These are phyloP conservation scores for Liasis olivaceus DNA, from an alignment of 2,797 vertebrate species.

Conservation along the genomic window DNA sequence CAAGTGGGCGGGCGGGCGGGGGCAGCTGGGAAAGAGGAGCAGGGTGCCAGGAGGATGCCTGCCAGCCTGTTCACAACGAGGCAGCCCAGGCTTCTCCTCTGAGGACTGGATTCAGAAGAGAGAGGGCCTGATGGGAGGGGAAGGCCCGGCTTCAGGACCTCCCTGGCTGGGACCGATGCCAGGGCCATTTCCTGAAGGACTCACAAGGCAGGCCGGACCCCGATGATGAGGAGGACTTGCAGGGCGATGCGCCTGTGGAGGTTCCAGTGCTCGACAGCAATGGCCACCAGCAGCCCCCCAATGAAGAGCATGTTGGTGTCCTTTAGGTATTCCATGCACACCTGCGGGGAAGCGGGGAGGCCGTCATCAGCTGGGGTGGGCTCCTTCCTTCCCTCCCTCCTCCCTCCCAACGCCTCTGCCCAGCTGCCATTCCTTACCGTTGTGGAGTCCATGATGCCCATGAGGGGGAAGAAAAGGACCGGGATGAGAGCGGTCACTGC, in stretches of 20 bases:
- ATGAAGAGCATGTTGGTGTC: constrained; percentile 93
- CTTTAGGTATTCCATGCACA: constrained; percentile 85
- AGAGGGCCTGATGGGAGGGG: background rate
- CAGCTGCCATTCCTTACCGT: constrained; percentile 58
- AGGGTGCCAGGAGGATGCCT: background rate
- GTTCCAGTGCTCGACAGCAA: constrained; percentile 88
- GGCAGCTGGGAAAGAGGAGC: too few relatives aligned
- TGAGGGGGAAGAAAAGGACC: constrained; percentile 88
- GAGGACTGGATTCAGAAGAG: background rate
- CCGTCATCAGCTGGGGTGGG: background rate
- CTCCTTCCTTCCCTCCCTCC: background rate
- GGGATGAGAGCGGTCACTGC: constrained; percentile 89
- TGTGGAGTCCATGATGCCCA: constrained; percentile 86
- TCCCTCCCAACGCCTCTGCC: accelerated
- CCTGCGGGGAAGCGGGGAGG: constrained; percentile 71
- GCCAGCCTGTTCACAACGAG: background rate
- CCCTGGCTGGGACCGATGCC: accelerated
- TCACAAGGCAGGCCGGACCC: constrained; percentile 92
- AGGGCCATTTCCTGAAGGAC: constrained; percentile 48
- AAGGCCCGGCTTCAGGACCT: background rate
- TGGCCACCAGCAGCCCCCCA: constrained; percentile 90
- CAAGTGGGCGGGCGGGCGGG: background rate
- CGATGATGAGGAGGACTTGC: constrained; percentile 82
- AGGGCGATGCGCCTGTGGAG: constrained; percentile 94
- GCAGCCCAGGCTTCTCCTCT: background rate